These are phyloP conservation scores for Nesoenas mayeri DNA, from an alignment of 2,113 vertebrate species.

Conservation along the genomic window DNA sequence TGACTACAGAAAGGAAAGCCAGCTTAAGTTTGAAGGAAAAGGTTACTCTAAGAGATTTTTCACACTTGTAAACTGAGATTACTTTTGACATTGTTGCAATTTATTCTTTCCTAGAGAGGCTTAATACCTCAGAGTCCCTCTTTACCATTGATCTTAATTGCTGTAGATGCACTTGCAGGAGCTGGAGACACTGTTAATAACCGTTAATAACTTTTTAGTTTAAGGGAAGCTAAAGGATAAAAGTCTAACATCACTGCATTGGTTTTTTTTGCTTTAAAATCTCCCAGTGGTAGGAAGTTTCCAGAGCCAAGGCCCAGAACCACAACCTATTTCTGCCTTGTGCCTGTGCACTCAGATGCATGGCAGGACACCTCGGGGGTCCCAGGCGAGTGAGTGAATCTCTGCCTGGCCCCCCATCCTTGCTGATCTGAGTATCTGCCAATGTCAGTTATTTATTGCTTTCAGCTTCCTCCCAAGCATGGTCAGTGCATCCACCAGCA, in stretches of 20 bases:
- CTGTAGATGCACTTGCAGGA: background rate
- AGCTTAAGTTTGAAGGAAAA: background rate
- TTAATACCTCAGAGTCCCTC: background rate
- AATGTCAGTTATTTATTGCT: background rate
- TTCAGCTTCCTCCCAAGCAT: background rate
- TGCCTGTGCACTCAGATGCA: background rate
- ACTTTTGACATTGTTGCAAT: background rate
- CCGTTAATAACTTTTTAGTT: background rate
- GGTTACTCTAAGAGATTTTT: background rate
- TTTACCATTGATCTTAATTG: background rate
- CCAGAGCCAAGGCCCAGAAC: background rate
- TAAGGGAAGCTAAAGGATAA: background rate
- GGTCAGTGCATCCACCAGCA: background rate
- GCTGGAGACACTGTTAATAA: background rate
- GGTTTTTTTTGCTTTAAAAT: background rate
- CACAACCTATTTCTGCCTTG: background rate
- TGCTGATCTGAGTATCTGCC: background rate
- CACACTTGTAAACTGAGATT: background rate
- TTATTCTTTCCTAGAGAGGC: background rate
- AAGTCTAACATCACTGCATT: background rate
- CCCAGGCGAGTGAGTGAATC: background rate
- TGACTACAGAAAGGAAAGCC: background rate
- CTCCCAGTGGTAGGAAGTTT: background rate
- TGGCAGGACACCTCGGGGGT: rapidly evolving
- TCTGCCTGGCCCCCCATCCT: background rate